Conservation (phyloP, 2,888 invertebrate genomes). For the Homarus gammarus region DNA sequence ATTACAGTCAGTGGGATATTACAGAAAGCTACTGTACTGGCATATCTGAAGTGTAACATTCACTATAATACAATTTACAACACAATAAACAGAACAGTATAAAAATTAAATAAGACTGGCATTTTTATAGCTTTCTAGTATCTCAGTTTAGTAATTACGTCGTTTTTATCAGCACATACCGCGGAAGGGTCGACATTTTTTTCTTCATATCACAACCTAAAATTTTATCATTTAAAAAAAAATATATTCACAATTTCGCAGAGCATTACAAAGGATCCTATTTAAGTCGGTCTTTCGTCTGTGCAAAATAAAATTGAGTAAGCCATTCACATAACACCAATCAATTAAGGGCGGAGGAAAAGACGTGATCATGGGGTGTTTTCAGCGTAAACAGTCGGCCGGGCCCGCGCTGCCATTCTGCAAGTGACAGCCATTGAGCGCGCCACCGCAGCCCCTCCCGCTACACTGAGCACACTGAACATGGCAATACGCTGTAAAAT, state of each 20-base stretch:
- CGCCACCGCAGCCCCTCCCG: conserved; percentile 48
- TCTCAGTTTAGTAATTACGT: not conserved
- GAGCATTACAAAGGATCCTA: conserved; percentile 8
- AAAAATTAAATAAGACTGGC: not conserved
- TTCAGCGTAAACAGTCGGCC: conserved; percentile 48
- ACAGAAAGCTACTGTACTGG: conserved; percentile 20
- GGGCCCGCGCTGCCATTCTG: conserved; percentile 46
- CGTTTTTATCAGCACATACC: not conserved
- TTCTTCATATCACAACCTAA: not conserved
- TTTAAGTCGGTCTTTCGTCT: conserved; percentile 23
- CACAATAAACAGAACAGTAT: not conserved
- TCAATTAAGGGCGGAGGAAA: conserved; percentile 52
- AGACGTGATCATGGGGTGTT: conserved; percentile 36
- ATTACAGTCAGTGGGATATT: conserved; percentile 1
- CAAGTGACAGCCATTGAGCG: conserved; percentile 73
- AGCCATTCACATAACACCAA: conserved; percentile 60
- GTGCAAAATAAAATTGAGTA: conserved; percentile 8
- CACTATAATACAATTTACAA: not conserved
- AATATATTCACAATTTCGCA: conserved; percentile 3
- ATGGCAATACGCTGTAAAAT: conserved; percentile 73
- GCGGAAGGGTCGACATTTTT: not conserved
- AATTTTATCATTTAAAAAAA: conserved; percentile 10
- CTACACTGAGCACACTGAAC: conserved; percentile 65
- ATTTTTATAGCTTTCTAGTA: not conserved
- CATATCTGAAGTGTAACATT: not conserved